Conservation (phyloP, 2,113 vertebrate genomes). For the Vidua chalybeata region DNA sequence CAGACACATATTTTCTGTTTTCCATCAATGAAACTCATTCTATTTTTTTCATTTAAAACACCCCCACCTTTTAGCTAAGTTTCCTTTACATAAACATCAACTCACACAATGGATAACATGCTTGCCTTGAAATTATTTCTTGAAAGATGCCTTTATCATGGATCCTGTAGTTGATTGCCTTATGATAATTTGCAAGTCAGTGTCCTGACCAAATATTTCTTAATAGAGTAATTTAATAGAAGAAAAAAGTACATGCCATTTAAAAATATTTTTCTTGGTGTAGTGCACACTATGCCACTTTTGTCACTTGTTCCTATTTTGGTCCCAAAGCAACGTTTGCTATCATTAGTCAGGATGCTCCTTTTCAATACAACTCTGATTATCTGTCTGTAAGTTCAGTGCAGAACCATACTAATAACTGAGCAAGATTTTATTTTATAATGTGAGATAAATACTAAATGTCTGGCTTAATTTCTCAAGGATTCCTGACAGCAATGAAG, state of each 20-base stretch:
- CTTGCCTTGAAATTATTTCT: neutral
- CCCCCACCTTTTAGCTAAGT: neutral
- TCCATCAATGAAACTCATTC: neutral
- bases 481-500: slow-evolving; percentile 80
- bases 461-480: slow-evolving; percentile 53
- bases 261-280: neutral
- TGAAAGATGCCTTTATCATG: neutral
- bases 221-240: neutral
- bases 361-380: neutral
- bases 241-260: neutral
- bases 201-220: neutral
- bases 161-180: neutral
- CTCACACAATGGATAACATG: neutral
- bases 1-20: neutral
- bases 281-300: neutral
- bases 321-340: neutral
- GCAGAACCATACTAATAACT: neutral
- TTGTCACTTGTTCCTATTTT: neutral
- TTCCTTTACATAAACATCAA: neutral
- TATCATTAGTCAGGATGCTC: neutral
- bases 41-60: neutral
- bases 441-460: slow-evolving; percentile 10
- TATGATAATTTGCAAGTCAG: neutral
- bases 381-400: neutral
- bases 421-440: neutral